Base-by-base conservation (phyloP, 2,888 invertebrate species). In the Alcis repandata region DNA sequence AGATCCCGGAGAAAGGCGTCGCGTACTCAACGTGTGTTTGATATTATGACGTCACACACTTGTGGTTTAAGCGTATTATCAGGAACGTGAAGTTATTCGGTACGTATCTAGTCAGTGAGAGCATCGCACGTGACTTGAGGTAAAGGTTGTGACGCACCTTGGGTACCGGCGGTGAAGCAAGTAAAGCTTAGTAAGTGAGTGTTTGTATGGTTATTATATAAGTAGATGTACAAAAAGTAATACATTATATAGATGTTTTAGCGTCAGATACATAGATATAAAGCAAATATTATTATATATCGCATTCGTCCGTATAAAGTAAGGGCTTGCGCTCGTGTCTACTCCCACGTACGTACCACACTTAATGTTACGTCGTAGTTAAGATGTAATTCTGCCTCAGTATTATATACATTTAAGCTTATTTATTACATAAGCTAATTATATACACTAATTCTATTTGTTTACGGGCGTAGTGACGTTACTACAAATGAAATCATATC, bases 181-280 rank as follows among this genome's bases (percentile, higher is more conserved):
- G 82, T 87, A 90, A 70, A 90, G 93, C 93, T 93, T 93, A 92
- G 90, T 92, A 89, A 87, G 90, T 92, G 89, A 86, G 87, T 92
- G 92, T 92, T 91, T 90, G 91, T 92, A 92, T 86, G 91, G 87
- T 90, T 91, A 92, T 52, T 60, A 86, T 89, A 89, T 92, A 93
- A 93, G 93, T 93, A 93, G 93, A 93, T 93, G 93, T 93, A 93
- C 92, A 93, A 92, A 90, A 93, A 92, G 89, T 92, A 93, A 92
- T 91, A 92, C 92, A 92, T 92, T 92, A 92, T 92, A 92, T 93
- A 93, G 92, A 92, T 93, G 93, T 93, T 93, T 89, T 93, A 93
- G 93, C 90, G 92, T 92, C 93, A 93, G 90, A 92, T 92, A 92
- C 90, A 92, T 92, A 92, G 92, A 88, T 92, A 90, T 92, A 92